These are phyloP conservation scores for Melanotaenia pygmaea DNA, from an alignment of 2,797 vertebrate species.

Conservation along the genomic window DNA sequence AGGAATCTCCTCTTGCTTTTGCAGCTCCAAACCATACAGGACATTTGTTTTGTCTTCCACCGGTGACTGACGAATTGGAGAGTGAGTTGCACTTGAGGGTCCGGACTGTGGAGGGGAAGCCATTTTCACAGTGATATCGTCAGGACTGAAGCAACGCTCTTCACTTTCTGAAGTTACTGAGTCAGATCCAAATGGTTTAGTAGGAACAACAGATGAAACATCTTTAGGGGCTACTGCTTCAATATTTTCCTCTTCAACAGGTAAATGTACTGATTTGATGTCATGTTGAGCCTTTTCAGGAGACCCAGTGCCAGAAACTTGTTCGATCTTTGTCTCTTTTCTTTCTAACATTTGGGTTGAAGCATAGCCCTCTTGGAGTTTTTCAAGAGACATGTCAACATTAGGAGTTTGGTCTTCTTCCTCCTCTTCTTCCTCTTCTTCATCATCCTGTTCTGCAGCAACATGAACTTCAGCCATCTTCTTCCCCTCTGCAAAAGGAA, in stretches of 20 bases:
- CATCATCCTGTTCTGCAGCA: conserved; percentile 76
- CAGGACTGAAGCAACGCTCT: conserved; percentile 94
- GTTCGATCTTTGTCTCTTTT: conserved; percentile 59
- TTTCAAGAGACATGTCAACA: conserved; percentile 85
- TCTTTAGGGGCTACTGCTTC: conserved; percentile 64
- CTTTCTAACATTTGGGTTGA: conserved; percentile 69
- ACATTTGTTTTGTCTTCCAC: conserved; percentile 87
- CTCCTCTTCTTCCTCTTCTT: conserved; percentile 84
- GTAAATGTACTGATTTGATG: conserved; percentile 63
- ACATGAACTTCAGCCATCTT: conserved; percentile 68
- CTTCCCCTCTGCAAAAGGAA: conserved; percentile 80
- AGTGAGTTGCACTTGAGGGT: conserved; percentile 91
- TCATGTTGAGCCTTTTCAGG: conserved; percentile 46
- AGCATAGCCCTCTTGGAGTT: conserved; percentile 84
- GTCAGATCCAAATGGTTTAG: conserved; percentile 79
- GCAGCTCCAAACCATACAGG: conserved; percentile 59
- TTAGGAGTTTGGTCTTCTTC: conserved; percentile 87
- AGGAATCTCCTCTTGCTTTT: conserved; percentile 54
- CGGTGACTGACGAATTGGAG: conserved; percentile 92
- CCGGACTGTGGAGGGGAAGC: conserved; percentile 93
- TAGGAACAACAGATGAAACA: conserved; percentile 62
- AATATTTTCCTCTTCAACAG: conserved; percentile 66
- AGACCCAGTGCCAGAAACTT: conserved; percentile 43
- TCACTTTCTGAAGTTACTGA: conserved; percentile 87
- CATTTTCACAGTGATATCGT: conserved; percentile 97